Base-by-base conservation (phyloP, 2,113 vertebrate genomes). In the Apus apus region DNA sequence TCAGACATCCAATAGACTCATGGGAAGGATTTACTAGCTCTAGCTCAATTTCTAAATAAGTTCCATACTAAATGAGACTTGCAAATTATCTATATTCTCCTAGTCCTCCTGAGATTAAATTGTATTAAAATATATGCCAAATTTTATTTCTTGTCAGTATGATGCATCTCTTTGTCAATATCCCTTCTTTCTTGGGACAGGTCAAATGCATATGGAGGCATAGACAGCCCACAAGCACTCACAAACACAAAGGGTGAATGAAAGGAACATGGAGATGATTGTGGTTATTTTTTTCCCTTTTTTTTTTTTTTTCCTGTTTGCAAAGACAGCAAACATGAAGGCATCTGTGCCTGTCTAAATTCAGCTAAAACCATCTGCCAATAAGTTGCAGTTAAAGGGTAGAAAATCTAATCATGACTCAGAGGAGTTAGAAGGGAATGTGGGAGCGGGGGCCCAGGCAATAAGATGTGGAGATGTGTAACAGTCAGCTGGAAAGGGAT, bases 331-430 rank as follows among this genome's bases (percentile, higher is more conserved):
- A 70, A 94, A 50, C 67, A 73, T 68, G 60, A 71, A 95, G 74
- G 57, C 84, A 87, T 95, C 87, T 93, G 75, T 90, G 88, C 50
- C 58, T 93, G 72, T 70, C 93, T 96, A 97, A 90, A 96, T 96
- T 92, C 91, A 97, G 66, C 85, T 67, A 89, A 91, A 96, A 93
- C 95, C 81, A 96, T 96, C 85, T 96, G 79, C 61, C 85, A 93
- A 38, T 46, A 36, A 86, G 68, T 92, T 96, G 83, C 73, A 90
- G 30, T 38, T 81, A 95, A 96, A 93, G 78, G 56, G 73, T 68
- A 95, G 46, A 80, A 93, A 95, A 87, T 82, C 72, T 89, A 76
- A 88, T 93, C 53, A 7, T 96, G 95, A 96, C 82, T 97, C 85
- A 83, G 61, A 96, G 66, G 85, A 95, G 67, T 58, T 60, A 60